phyloP scores from a whole-genome alignment of 2,797 vertebrate species.

The Anabacerthia variegaticeps region DNA sequence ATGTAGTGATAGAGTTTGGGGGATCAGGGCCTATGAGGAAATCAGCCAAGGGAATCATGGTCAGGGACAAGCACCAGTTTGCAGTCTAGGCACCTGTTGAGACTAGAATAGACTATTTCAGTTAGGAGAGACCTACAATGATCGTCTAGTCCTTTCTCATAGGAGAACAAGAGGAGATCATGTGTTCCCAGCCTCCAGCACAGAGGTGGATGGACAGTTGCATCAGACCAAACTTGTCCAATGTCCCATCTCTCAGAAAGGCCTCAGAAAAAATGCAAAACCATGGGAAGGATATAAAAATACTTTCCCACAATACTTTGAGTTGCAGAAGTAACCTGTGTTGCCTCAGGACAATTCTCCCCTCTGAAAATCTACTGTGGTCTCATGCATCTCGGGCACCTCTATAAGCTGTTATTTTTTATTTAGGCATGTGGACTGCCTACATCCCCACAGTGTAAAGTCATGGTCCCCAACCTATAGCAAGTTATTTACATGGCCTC shows the following conservation, averaged over 20 bases:
- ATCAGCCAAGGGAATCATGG: accelerated
- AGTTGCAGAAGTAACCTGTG: not conserved
- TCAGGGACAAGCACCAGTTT: not conserved
- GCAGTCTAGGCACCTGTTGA: not conserved
- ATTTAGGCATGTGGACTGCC: not conserved
- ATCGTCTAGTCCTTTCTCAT: not conserved
- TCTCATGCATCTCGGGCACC: not conserved
- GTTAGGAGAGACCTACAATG: not conserved
- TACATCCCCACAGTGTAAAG: not conserved
- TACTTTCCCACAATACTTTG: not conserved
- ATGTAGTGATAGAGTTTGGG: not conserved
- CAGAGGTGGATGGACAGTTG: not conserved
- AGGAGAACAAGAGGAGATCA: not conserved
- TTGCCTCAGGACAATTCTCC: not conserved
- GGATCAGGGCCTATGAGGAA: not conserved
- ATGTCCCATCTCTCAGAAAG: not conserved
- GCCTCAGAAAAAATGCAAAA: not conserved
- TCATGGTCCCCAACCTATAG: accelerated
- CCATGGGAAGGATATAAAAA: not conserved
- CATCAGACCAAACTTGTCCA: not conserved
- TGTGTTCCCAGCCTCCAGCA: accelerated
- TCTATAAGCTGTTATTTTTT: not conserved
- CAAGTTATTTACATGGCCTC: not conserved
- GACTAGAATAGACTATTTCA: not conserved
- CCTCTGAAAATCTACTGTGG: not conserved